Percentiles rank a stretch among this genome's conserved stretches.
Evolutionary conservation across 2,113 vertebrate genomes (phyloP).

Genomic region (Antennarius striatus): DNA sequence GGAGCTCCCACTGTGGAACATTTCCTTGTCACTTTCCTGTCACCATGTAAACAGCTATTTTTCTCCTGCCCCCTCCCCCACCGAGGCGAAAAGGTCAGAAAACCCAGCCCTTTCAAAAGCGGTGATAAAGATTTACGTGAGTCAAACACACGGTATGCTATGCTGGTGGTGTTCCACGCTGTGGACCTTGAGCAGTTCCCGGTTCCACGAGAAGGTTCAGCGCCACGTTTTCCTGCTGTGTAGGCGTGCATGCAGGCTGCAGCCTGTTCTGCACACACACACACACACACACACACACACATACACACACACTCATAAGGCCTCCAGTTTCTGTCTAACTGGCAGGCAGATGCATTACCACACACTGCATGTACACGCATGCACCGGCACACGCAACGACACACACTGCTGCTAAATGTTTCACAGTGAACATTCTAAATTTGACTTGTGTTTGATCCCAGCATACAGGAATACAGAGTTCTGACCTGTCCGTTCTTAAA

Average conservation of each 20-base stretch:
- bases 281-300: constrained; percentile 41
- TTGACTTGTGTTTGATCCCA: too few species aligned
- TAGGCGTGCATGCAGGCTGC: constrained; percentile 17
- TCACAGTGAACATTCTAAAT: too few species aligned
- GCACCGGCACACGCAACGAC: too few species aligned
- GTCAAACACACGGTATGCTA: not conserved
- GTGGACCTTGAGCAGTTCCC: not conserved
- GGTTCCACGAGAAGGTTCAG: not conserved
- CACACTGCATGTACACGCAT: not conserved
- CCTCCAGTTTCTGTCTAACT: constrained; percentile 43
- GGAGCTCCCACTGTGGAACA: not conserved
- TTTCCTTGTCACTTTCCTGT: constrained; percentile 39
- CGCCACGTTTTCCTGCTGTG: constrained; percentile 1
- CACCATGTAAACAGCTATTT: constrained; percentile 28
- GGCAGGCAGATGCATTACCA: constrained; percentile 31
- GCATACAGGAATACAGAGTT: too few species aligned
- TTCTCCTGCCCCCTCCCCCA: constrained; percentile 20
- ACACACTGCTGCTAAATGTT: too few species aligned
- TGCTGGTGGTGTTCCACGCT: constrained; percentile 1
- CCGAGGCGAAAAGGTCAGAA: constrained; percentile 37
- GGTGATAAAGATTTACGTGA: not conserved
- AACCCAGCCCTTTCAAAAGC: not conserved
- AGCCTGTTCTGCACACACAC: constrained; percentile 38
- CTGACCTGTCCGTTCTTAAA: too few species aligned
- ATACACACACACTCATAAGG: constrained; percentile 41